Evolutionary conservation across 2,113 vertebrate species (phyloP).

Genomic region (Stegostoma tigrinum): DNA sequence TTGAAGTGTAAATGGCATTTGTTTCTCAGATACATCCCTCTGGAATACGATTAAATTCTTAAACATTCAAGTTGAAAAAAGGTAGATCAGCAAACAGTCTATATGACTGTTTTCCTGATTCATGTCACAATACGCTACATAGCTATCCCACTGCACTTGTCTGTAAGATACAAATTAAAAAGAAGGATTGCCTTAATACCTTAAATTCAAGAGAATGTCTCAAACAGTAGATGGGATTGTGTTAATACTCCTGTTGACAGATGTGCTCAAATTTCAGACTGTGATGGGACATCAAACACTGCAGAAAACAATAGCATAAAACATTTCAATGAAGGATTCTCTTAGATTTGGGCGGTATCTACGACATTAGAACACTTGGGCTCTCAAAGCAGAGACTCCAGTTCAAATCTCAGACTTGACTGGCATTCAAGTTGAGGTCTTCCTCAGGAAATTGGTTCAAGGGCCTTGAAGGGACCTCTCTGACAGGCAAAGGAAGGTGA

Average conservation of each 20-base stretch:
- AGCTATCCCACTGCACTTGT: background rate
- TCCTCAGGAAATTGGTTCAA: background rate
- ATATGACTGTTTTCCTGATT: background rate
- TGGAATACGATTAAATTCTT: background rate
- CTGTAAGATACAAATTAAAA: conserved; percentile 19
- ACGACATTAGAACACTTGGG: background rate
- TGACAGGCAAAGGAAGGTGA: background rate
- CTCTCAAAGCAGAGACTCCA: background rate
- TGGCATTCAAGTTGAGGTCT: background rate
- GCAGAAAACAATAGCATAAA: conserved; percentile 32
- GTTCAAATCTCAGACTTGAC: conserved; percentile 8
- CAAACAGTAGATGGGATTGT: conserved; percentile 31
- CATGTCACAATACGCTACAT: background rate
- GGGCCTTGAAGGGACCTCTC: background rate
- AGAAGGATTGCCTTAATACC: conserved; percentile 29
- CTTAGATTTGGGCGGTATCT: background rate
- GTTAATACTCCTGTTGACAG: conserved; percentile 31
- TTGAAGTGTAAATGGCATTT: background rate
- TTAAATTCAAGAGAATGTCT: conserved; percentile 29
- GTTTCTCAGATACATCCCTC: background rate
- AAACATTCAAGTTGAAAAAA: background rate
- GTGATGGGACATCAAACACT: conserved; percentile 15
- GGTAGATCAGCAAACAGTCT: background rate
- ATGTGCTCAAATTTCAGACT: conserved; percentile 26
- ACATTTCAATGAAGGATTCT: conserved; percentile 34